These are phyloP conservation scores for Catalaphyllia jardinei DNA, from an alignment of 64 coral and sea anemone species.

Conservation along the genomic window DNA sequence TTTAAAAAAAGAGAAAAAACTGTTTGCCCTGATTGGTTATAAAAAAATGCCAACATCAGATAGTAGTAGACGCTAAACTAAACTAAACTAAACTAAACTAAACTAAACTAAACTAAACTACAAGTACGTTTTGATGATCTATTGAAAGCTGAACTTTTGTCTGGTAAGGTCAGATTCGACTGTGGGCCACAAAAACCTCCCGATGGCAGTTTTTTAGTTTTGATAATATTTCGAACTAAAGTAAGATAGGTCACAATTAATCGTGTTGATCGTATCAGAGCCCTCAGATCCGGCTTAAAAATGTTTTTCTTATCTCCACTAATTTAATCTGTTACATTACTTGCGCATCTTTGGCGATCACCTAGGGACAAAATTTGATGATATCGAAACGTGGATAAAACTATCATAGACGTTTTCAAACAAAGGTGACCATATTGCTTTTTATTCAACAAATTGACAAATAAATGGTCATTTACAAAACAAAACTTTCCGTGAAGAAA, in stretches of 20 bases:
- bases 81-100: no score
- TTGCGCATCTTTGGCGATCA: conserved; percentile 7
- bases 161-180: no score
- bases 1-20: no score
- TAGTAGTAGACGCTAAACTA: no score
- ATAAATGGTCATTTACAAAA: conserved; percentile 1
- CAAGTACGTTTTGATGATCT: no score
- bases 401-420: conserved; percentile 14
- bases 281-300: background rate
- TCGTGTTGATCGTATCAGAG: background rate
- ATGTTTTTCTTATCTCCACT: background rate
- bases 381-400: background rate
- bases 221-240: background rate
- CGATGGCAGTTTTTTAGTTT: background rate
- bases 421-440: background rate
- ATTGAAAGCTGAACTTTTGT: no score
- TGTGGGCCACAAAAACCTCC: background rate
- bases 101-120: no score
- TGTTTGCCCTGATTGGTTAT: no score
- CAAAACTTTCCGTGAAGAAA: background rate
- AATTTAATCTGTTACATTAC: conserved; percentile 17
- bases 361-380: conserved; percentile 7
- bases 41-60: no score
- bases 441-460: conserved; percentile 9
- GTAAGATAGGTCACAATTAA: background rate